Base-by-base conservation (phyloP, 2,113 vertebrate species). In the Notothenia coriiceps region DNA sequence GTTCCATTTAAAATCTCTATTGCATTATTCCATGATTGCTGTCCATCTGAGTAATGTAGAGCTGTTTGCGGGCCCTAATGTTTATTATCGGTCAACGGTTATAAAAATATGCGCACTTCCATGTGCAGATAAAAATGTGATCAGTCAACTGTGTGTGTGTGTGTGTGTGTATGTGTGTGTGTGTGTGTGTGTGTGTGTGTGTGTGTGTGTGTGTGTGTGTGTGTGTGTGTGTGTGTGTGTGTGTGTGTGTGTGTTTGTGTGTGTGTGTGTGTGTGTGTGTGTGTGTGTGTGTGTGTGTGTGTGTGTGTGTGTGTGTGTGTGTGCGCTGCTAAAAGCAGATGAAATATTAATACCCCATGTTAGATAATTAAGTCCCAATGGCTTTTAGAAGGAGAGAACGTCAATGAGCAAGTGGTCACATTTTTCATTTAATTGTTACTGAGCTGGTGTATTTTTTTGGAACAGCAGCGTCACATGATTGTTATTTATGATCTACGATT, bases 321-420 rank as follows among this genome's bases (percentile, higher is more conserved):
- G 22, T 84, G 67, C 90, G 79, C 77, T 10, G 55, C 51, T 59
- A 60, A 70, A 77, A 79, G 47, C 77, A 10, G 67, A 94, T 96
- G 43, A 93, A 94, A 93, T 94, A 95, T 95, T 94, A 89, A 95
- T 94, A 75, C 82, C 79, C 64, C 46, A 18, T 60, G 84, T 91
- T 90, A 93, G 91, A 90, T 93, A 94, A 95, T 94, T 88, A 92
- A 83, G 76, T 91, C 95, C 92, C 91, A 50, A 50, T 44, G 89
- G 94, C 77, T 85, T 91, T 87, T 61, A 49, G 50, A 22, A 46
- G 47, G 63, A 75, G 72, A 84, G 46, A 12, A 91, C 94, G 94
- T 91, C 91, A 90, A 90, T 86, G 78, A 78, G 25, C 59, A 20
- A 57, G 22, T 54, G 70, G 43, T 88, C 83, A 85, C 65, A 86